Base-by-base conservation (phyloP, 2,888 invertebrate species). In the Gymnosoma rotundatum region DNA sequence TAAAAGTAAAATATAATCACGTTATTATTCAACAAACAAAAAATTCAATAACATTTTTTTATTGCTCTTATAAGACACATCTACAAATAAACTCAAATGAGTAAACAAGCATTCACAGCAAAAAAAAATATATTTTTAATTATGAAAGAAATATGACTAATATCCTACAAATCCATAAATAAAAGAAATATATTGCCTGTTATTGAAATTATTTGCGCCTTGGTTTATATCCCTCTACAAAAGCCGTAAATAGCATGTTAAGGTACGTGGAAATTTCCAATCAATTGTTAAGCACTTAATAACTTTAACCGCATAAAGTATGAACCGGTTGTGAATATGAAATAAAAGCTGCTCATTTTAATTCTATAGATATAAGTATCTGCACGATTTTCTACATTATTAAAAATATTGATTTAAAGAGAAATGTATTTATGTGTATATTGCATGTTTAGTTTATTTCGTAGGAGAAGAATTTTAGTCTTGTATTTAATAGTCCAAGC, bases 221-320 rank as follows among this genome's bases (percentile, higher is more conserved):
- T 63, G 73, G 61, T 52, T 60, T 63, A 54, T 18, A 52, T 38
- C 38, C 20, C 25, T 61, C 50, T n/a, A n/a, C n/a, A n/a, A n/a
- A n/a, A n/a, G n/a, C n/a, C n/a, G n/a, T n/a, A n/a, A 73, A 25
- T 12, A 38, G 25, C 5, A 63, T 25, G 54, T 63, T 50, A 52
- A 42, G 52, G 18, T 45, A 54, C 36, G 52, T 20, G 25, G 1
- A 38, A 52, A 63, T 21, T 63, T 63, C 12, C 38, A 42, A 61
- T 12, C n/a, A 72, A 60, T 50, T 32, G 20, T 48, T 48, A 12
- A 12, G 12, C 12, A 14, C 45, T 45, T 45, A 45, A 45, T 12
- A 45, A 45, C 45, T 14, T 10, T 14, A 12, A 12, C 45, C 45
- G 12, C 9, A 12, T 45, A 45, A 45, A 45, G 4, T 45, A 45